phyloP scores from a whole-genome alignment of 2,797 vertebrate species.

The Spinibarbus caldwelli region DNA sequence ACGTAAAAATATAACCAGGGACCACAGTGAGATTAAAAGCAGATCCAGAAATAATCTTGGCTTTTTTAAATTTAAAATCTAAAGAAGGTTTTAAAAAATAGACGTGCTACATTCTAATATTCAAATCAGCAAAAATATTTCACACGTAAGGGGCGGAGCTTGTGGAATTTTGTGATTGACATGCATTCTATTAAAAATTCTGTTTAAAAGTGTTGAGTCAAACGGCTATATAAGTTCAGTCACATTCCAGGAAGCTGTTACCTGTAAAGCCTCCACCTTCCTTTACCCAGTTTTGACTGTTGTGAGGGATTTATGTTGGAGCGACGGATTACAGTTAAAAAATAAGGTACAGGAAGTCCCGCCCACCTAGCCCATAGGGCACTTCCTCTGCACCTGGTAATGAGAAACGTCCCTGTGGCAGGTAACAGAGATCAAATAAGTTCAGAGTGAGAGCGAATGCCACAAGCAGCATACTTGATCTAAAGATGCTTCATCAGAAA shows the following conservation, averaged over 20 bases:
- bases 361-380: conserved; percentile 43
- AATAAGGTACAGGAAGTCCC: conserved; percentile 52
- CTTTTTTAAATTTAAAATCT: too few species aligned
- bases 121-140: not conserved
- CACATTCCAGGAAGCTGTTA: conserved; percentile 40
- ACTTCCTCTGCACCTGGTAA: conserved; percentile 55
- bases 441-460: not conserved
- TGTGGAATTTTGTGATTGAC: not conserved
- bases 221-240: not conserved
- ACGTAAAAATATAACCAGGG: conserved; percentile 7
- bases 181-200: too few species aligned
- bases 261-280: conserved; percentile 25
- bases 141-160: not conserved
- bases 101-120: not conserved
- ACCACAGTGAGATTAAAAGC: not conserved
- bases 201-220: not conserved
- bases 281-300: conserved; percentile 30
- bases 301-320: conserved; percentile 56
- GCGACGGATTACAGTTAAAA: conserved; percentile 44
- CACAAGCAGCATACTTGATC: not conserved
- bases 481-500: conserved; percentile 13
- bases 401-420: conserved; percentile 41
- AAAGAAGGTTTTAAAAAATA: too few species aligned
- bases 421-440: conserved; percentile 31
- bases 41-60: not conserved